phyloP scores from a whole-genome alignment of 2,797 vertebrate species.

The Chaetodon trifasciatus region DNA sequence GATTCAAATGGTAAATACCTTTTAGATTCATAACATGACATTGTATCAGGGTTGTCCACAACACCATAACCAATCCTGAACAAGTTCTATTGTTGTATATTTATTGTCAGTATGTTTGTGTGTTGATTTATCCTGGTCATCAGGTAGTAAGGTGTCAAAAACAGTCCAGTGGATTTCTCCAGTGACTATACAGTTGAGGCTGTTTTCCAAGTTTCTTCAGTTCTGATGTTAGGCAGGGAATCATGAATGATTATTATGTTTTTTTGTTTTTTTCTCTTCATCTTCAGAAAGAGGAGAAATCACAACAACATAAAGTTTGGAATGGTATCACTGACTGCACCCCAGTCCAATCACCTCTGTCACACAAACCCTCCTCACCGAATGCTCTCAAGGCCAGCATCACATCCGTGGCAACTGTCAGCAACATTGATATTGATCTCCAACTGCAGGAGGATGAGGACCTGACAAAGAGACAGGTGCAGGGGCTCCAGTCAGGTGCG shows the following conservation, averaged over 20 bases:
- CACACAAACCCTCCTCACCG: conserved; percentile 62
- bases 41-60: background rate
- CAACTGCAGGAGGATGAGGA: conserved; percentile 71
- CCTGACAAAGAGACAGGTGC: conserved; percentile 47
- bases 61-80: background rate
- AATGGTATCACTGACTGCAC: conserved; percentile 62
- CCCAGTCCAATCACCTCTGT: conserved; percentile 44
- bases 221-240: background rate
- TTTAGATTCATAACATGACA: background rate
- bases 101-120: background rate
- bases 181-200: background rate
- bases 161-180: background rate
- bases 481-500: conserved; percentile 56
- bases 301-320: conserved; percentile 74
- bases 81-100: background rate
- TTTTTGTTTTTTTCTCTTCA: conserved; percentile 20
- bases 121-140: background rate
- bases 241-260: background rate
- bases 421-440: conserved; percentile 89
- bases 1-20: background rate
- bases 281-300: conserved; percentile 84
- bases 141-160: background rate
- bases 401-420: conserved; percentile 89
- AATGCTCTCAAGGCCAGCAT: conserved; percentile 72
- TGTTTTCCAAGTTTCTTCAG: background rate